Conservation (phyloP, 2,888 invertebrate species). For the Orchesellides sinensis region DNA sequence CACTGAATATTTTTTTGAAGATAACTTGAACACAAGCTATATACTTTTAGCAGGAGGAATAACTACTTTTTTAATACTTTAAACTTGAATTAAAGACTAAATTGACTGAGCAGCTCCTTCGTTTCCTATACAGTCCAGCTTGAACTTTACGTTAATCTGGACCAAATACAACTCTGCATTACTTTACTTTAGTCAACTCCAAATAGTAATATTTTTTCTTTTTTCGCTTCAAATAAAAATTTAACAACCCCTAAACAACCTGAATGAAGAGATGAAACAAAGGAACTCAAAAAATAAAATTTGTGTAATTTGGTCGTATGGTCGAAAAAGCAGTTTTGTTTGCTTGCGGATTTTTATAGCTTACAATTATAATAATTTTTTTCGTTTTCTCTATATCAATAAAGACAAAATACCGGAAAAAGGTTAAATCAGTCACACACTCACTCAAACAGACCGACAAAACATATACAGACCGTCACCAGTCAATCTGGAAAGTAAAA, state of each 20-base stretch:
- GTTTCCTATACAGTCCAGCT: slow-evolving; percentile 35
- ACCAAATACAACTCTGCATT: too few relatives aligned
- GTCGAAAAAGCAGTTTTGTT: slow-evolving; percentile 36
- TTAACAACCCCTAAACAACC: background rate
- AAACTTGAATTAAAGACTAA: too few relatives aligned
- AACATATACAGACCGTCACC: slow-evolving; percentile 66
- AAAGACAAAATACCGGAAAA: slow-evolving; percentile 62
- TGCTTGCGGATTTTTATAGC: slow-evolving; percentile 25
- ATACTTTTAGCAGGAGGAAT: too few relatives aligned
- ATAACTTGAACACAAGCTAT: background rate
- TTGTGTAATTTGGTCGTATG: slow-evolving; percentile 39
- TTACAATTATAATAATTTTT: too few relatives aligned
- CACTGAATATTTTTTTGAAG: background rate
- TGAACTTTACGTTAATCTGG: slow-evolving; percentile 36
- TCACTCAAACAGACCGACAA: slow-evolving; percentile 59
- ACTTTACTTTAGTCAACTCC: background rate
- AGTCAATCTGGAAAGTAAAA: slow-evolving; percentile 67
- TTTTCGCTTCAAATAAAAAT: background rate
- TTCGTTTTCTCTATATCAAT: slow-evolving; percentile 54
- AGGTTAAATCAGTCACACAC: slow-evolving; percentile 63
- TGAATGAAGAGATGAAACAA: background rate
- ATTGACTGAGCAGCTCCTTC: background rate
- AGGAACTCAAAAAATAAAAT: background rate
- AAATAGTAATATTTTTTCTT: background rate
- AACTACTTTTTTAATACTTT: too few relatives aligned